Base-by-base conservation (phyloP, 1,140 invertebrate species). In the Caerostris darwini region DNA sequence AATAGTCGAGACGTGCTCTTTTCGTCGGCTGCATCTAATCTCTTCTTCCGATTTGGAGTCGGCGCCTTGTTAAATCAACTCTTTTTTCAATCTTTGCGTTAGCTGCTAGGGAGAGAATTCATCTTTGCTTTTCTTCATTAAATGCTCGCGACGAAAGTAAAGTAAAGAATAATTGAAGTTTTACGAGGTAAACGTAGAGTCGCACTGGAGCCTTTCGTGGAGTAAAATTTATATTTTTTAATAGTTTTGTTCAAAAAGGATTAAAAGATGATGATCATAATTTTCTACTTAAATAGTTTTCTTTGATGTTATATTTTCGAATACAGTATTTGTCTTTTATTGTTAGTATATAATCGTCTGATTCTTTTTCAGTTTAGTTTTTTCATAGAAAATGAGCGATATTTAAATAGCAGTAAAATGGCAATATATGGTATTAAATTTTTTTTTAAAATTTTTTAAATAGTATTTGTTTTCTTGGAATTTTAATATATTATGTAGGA, bases 161-260 rank as follows among this genome's bases (percentile, higher is more conserved):
- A 77, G 50, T 53, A 77, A 77, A 34, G 34, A 77, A 77, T 77
- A 77, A 77, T 77, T 77, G 71, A 77, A 77, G 71, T 77, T 77
- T 77, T 77, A 77, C 71, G 71, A 77, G 71, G 71, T 77, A 77
- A 77, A 77, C 53, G 71, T 50, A 77, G 34, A 77, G 71, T 77
- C 34, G 19, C 12, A 5, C 3, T 8, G 71, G 14, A 77, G 50
- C 34, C 14, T 77, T 77, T 50, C 3, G 50, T 5, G 50, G 10
- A 12, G 53, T 77, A 77, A 77, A 77, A 53, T 77, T 77, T 77
- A 77, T 34, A 10, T 71, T 71, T 71, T 71, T 71, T 71, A 5
- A 34, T 71, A 50, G 50, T 50, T 77, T 77, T 77, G 50, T 77
- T 5, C 8, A 64, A 12, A 77, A 77, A 34, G 53, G 71, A 77